A percentile compares a stretch with the other conserved stretches of the same genome.
Evolutionary conservation across 2,888 invertebrate species (phyloP).

Genomic region (Ligdia adustata): DNA sequence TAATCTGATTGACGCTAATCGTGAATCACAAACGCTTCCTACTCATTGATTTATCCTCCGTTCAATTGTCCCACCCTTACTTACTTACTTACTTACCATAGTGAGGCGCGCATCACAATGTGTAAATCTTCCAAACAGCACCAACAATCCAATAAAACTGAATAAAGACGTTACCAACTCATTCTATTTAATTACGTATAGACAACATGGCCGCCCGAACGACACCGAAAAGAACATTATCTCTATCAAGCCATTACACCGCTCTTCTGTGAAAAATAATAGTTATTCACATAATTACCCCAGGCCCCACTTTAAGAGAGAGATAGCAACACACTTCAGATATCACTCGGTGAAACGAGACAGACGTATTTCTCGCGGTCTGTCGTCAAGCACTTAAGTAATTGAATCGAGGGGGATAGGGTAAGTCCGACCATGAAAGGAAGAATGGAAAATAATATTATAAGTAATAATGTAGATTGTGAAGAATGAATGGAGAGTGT

Average conservation of each 20-base stretch:
- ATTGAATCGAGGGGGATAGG: slow-evolving; percentile 74
- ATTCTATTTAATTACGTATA: slow-evolving; percentile 69
- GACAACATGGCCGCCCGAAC: slow-evolving; percentile 47
- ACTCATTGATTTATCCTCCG: too few species aligned
- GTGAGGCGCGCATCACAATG: slow-evolving; percentile 17
- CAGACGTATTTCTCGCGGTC: slow-evolving; percentile 50
- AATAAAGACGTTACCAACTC: slow-evolving; percentile 48
- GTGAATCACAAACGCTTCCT: too few species aligned
- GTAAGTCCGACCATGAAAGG: slow-evolving; percentile 67
- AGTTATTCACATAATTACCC: slow-evolving; percentile 79
- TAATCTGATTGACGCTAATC: too few species aligned
- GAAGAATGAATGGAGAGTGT: slow-evolving; percentile 29
- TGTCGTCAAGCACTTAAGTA: slow-evolving; percentile 76
- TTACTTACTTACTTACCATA: slow-evolving; percentile 17
- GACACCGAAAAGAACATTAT: slow-evolving; percentile 64
- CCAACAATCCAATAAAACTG: slow-evolving; percentile 37
- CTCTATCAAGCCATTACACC: slow-evolving; percentile 71
- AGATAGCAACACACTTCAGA: slow-evolving; percentile 39
- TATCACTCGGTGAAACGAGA: slow-evolving; percentile 54
- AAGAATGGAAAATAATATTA: slow-evolving; percentile 76
- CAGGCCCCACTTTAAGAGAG: slow-evolving; percentile 56
- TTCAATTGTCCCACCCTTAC: not conserved
- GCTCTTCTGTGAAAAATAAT: slow-evolving; percentile 78
- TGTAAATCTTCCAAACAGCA: slow-evolving; percentile 21
- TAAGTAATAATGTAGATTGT: slow-evolving; percentile 39